Evolutionary conservation across 2,797 vertebrate genomes (phyloP), one percentile per base, ranked within the genome.

Genomic region (Eremophila alpestris): DNA sequence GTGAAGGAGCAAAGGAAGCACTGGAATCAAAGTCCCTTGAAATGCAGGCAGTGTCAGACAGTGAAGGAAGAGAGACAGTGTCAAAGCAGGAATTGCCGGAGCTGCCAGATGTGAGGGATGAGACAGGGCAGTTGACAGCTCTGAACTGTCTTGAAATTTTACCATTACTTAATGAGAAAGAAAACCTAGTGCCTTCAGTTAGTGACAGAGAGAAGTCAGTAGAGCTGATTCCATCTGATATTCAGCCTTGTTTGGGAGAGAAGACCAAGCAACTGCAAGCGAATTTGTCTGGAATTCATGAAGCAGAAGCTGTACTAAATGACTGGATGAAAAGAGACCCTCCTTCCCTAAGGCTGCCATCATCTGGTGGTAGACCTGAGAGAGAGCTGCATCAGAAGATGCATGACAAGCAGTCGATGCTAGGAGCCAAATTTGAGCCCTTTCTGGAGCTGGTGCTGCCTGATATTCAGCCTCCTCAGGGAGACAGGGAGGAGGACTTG

Each of bases 241-340:
- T 32, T 81, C 92, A 91, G 45, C 82, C 68, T 70, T 59, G 93
- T 52, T 52, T 89, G 13, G 76, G 58, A 5, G 76, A 59, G 26
- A 73, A 95, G 11, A 74, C 91, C 41, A 65, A 93, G 84, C 36
- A 85, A 10, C 19, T 75, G 19, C 75, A 79, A 36, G 24, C 30
- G 4, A 43, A 43, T 77, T 59, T 94, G 30, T 63, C 49, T 3
- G 54, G 43, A 15, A 17, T 43, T 52, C 45, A 18, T 32, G 51
- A 90, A 83, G 30, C 38, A 71, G 63, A 67, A 71, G 45, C 71
- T 78, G 1, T 73, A 13, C 23, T 67, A 36, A 83, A 58, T 75
- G 87, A 96, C 0, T 92, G 96, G 92, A 65, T 96, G n/a, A 91
- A 97, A 83, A 41, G 68, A 41, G 89, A 95, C 18, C 43, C 82